These are phyloP conservation scores for Stegana nigrithorax DNA, from an alignment of 2,888 invertebrate genomes.

Conservation along the genomic window DNA sequence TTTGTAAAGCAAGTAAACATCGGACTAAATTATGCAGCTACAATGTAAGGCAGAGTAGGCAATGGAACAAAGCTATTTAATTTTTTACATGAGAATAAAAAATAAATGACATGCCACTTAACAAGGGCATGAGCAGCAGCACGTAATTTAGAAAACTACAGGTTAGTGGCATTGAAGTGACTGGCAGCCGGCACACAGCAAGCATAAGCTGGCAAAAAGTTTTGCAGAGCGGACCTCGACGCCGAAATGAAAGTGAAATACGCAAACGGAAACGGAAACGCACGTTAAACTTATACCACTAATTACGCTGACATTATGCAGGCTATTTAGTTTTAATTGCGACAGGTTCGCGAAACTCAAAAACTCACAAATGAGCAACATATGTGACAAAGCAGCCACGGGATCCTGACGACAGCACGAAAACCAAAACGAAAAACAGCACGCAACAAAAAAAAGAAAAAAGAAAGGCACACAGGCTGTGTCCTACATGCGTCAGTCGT, in stretches of 20 bases:
- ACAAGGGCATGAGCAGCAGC: too few relatives aligned
- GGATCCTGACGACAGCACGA: background rate
- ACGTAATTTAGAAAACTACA: too few relatives aligned
- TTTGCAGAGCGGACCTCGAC: too few relatives aligned
- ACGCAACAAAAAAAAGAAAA: background rate
- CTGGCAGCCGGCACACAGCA: too few relatives aligned
- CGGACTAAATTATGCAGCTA: too few relatives aligned
- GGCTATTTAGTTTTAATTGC: slow-evolving; percentile 62
- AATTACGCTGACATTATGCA: slow-evolving; percentile 62
- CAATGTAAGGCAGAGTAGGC: too few relatives aligned
- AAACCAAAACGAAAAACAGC: background rate
- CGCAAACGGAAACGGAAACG: slow-evolving; percentile 1
- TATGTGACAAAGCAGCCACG: slow-evolving; percentile 23
- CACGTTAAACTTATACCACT: slow-evolving; percentile 46
- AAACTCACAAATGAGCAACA: slow-evolving; percentile 46
- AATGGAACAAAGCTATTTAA: too few relatives aligned
- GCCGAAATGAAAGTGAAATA: slow-evolving; percentile 3
- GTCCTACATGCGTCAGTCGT: background rate
- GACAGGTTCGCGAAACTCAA: slow-evolving; percentile 51
- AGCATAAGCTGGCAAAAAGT: too few relatives aligned
- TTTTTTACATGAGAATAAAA: too few relatives aligned
- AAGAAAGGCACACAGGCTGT: background rate
- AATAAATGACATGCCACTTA: too few relatives aligned
- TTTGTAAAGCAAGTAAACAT: too few relatives aligned
- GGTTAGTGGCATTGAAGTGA: too few relatives aligned